A percentile compares a stretch with the other conserved stretches of the same genome.
Conservation (phyloP, 2,113 vertebrate genomes). For the Prionailurus bengalensis region DNA sequence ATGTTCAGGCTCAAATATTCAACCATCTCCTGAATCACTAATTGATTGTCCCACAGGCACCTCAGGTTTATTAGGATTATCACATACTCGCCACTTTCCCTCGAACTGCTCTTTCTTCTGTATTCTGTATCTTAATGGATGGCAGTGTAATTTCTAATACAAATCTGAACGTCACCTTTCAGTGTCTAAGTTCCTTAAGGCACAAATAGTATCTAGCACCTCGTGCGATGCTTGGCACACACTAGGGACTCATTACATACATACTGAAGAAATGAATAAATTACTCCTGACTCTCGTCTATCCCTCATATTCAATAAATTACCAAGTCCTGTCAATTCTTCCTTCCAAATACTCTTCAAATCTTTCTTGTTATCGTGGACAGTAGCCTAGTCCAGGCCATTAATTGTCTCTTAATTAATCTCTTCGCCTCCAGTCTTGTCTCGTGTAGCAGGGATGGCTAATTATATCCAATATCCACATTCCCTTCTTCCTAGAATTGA, state of each 20-base stretch:
- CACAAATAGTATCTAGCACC: not conserved
- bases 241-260: not conserved
- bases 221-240: not conserved
- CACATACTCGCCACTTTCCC: not conserved
- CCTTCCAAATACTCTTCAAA: not conserved
- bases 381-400: not conserved
- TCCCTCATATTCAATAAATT: not conserved
- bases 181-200: slow-evolving; percentile 10
- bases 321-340: not conserved
- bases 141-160: not conserved
- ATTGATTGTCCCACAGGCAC: not conserved
- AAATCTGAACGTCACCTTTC: not conserved
- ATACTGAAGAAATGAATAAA: not conserved
- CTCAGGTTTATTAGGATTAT: not conserved
- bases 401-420: not conserved
- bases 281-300: not conserved
- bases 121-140: not conserved
- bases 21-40: not conserved
- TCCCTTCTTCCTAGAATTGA: not conserved
- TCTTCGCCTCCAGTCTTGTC: not conserved
- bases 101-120: not conserved
- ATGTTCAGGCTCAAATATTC: not conserved
- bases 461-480: not conserved
- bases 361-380: not conserved
- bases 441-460: not conserved